Percentiles rank a stretch among this genome's conserved stretches.
These are phyloP conservation scores for Cephus nigrinus DNA, from an alignment of 2,888 invertebrate species.

Conservation along the genomic window DNA sequence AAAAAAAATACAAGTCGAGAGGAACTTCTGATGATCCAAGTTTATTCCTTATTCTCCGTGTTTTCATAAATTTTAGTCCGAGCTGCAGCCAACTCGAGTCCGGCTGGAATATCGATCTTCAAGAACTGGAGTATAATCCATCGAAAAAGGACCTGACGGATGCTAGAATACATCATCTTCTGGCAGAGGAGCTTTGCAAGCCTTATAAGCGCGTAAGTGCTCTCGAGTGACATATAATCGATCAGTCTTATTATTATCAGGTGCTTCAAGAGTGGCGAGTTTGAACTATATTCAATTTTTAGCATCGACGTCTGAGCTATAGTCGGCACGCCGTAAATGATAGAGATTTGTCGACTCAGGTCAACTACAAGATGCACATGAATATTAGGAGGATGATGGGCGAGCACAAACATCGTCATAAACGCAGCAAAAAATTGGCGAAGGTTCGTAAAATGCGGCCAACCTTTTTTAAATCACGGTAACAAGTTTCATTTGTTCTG, in stretches of 20 bases:
- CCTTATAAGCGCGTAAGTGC: conserved; percentile 84
- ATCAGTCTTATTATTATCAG: conserved; percentile 2
- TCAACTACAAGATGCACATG: conserved; percentile 90
- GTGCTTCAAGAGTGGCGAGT: not conserved
- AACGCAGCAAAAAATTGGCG: conserved; percentile 85
- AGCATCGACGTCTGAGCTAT: conserved; percentile 92
- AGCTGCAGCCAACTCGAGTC: conserved; percentile 88
- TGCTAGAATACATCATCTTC: conserved; percentile 92
- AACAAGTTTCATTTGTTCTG: not conserved
- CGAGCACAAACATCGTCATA: conserved; percentile 83
- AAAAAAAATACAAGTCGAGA: conserved; percentile 32
- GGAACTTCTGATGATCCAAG: conserved; percentile 67
- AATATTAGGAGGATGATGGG: conserved; percentile 89
- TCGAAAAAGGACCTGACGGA: conserved; percentile 93
- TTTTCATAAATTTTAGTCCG: conserved; percentile 69
- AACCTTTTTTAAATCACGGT: not conserved
- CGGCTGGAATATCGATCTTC: conserved; percentile 93
- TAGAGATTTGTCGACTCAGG: conserved; percentile 85
- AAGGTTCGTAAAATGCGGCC: conserved; percentile 70
- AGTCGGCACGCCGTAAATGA: conserved; percentile 92
- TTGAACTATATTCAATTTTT: conserved; percentile 47
- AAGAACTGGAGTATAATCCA: conserved; percentile 92
- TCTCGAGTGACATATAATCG: not conserved
- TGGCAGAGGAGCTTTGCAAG: conserved; percentile 89
- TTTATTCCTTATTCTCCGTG: conserved; percentile 52